phyloP scores from a whole-genome alignment of 2,797 vertebrate species.

The Thalassophryne amazonica region DNA sequence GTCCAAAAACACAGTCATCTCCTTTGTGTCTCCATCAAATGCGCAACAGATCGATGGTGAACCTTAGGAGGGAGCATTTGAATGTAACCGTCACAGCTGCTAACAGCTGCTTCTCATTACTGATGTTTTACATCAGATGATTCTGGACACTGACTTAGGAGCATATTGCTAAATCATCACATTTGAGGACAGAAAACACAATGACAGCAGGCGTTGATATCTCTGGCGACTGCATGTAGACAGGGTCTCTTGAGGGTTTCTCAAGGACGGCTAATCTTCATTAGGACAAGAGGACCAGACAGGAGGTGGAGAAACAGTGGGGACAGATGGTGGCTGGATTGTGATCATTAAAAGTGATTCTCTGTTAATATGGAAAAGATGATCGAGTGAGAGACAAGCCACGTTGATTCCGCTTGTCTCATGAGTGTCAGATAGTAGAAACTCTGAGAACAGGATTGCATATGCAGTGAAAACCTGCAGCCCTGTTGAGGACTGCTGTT shows the following conservation, averaged over 20 bases:
- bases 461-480: neutral
- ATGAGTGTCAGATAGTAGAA: neutral
- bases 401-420: neutral
- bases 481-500: neutral
- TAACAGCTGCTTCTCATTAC: conserved; percentile 70
- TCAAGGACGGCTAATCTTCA: neutral
- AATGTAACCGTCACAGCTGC: conserved; percentile 40
- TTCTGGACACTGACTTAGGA: conserved; percentile 49
- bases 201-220: conserved; percentile 31
- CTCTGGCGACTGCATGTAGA: conserved; percentile 19
- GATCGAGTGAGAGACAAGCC: neutral
- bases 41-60: too few relatives aligned
- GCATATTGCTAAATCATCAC: conserved; percentile 28
- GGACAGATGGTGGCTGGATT: neutral
- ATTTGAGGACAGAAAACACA: conserved; percentile 32
- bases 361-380: neutral
- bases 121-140: conserved; percentile 56
- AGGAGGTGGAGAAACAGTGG: neutral
- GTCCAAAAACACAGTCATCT: too few relatives aligned
- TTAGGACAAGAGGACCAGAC: neutral
- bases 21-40: too few relatives aligned
- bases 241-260: conserved; percentile 7
- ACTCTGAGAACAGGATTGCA: conserved; percentile 1
- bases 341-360: neutral
- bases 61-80: conserved; percentile 18